Evolutionary conservation across 2,113 vertebrate genomes (phyloP).

Genomic region (Kryptolebias marmoratus): DNA sequence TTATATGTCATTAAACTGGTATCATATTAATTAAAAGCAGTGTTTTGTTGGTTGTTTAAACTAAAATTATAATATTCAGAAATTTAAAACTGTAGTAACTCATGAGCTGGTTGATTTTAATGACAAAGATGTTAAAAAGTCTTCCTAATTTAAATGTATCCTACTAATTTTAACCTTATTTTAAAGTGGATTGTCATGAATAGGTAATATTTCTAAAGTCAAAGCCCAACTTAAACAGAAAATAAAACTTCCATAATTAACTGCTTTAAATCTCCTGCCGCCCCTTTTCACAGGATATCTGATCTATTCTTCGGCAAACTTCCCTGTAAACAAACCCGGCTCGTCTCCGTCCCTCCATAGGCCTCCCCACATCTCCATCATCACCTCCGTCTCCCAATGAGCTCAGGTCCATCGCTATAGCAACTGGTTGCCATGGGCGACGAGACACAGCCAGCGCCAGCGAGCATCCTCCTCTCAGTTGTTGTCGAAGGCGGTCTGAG

Average conservation of each 20-base stretch:
- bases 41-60: too few species aligned
- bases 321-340: constrained; percentile 13
- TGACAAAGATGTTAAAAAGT: too few species aligned
- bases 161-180: too few species aligned
- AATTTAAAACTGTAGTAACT: too few species aligned
- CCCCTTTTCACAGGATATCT: not conserved
- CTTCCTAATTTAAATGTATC: too few species aligned
- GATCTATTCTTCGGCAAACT: constrained; percentile 12
- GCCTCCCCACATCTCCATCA: constrained; percentile 39
- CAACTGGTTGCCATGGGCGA: constrained; percentile 66
- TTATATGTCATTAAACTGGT: too few species aligned
- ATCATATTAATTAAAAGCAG: too few species aligned
- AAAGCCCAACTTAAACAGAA: too few species aligned
- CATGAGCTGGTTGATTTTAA: too few species aligned
- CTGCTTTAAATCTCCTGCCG: not conserved
- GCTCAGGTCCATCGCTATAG: constrained; percentile 66
- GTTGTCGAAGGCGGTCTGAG: constrained; percentile 42
- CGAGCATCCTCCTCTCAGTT: constrained; percentile 51
- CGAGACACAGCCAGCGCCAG: constrained; percentile 65
- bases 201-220: too few species aligned
- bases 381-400: constrained; percentile 52
- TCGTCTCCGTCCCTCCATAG: not conserved
- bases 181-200: too few species aligned
- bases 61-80: too few species aligned
- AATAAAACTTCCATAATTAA: not conserved